phyloP scores from a whole-genome alignment of 2,888 invertebrate species.

The Macrophya annulata region DNA sequence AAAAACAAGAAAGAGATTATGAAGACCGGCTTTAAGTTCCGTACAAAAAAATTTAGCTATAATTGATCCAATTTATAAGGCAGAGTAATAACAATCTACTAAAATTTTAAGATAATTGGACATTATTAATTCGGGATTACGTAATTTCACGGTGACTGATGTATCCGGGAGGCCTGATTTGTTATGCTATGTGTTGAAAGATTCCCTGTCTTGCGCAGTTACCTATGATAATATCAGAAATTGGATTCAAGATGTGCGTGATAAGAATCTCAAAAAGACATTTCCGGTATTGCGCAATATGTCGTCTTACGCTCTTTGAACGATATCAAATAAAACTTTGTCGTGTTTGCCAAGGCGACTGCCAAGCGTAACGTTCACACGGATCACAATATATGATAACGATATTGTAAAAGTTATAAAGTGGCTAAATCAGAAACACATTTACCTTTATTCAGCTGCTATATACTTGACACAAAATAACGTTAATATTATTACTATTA shows the following conservation, averaged over 20 bases:
- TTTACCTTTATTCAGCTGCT: neutral
- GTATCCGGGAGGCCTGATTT: conserved; percentile 19
- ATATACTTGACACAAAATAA: neutral
- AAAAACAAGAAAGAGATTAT: neutral
- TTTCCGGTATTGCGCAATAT: conserved; percentile 42
- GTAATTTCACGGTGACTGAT: neutral
- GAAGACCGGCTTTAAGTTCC: neutral
- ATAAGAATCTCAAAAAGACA: conserved; percentile 39
- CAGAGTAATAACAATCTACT: neutral
- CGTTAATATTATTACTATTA: too few relatives aligned
- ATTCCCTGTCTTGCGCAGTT: conserved; percentile 21
- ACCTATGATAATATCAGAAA: neutral
- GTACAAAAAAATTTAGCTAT: neutral
- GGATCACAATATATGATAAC: conserved; percentile 18
- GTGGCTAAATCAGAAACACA: neutral
- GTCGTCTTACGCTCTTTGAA: conserved; percentile 8
- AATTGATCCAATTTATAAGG: neutral
- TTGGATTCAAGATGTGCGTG: conserved; percentile 39
- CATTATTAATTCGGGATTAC: conserved; percentile 15
- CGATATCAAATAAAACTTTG: neutral
- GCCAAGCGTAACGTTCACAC: conserved; percentile 3
- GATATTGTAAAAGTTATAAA: neutral
- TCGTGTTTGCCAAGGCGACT: neutral
- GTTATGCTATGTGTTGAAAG: conserved; percentile 33
- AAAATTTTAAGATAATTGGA: neutral